Conservation (phyloP, 2,888 invertebrate species). For the Meandrusa payeni region DNA sequence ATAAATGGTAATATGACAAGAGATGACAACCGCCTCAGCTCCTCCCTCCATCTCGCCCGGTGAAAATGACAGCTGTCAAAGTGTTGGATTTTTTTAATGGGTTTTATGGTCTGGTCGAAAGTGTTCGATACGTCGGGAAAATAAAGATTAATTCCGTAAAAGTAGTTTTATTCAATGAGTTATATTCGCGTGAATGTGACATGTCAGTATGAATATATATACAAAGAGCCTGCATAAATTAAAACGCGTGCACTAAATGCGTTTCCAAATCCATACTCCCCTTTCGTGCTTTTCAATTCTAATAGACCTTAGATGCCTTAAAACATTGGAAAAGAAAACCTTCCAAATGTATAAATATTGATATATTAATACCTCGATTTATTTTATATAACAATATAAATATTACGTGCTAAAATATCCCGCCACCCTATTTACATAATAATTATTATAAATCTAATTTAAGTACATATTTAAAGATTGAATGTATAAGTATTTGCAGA, state of each 20-base stretch:
- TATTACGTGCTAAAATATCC: slow-evolving; percentile 39
- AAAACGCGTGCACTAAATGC: background rate
- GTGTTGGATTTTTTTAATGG: too few species aligned
- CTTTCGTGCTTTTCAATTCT: background rate
- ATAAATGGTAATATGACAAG: too few species aligned
- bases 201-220: too few species aligned
- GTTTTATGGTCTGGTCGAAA: too few species aligned
- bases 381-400: slow-evolving; percentile 29
- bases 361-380: slow-evolving; percentile 15
- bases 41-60: too few species aligned
- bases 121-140: too few species aligned
- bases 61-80: too few species aligned
- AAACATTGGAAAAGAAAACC: slow-evolving; percentile 1
- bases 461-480: slow-evolving; percentile 32
- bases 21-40: too few species aligned
- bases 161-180: too few species aligned
- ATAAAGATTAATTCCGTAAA: too few species aligned
- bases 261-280: background rate
- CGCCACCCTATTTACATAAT: slow-evolving; percentile 61
- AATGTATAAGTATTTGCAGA: slow-evolving; percentile 34
- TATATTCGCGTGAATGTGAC: too few species aligned
- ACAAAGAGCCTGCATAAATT: too few species aligned
- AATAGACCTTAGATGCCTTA: slow-evolving; percentile 2
- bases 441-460: slow-evolving; percentile 29
- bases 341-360: slow-evolving; percentile 13